These are phyloP conservation scores for Metellina segmentata DNA, from an alignment of 2,888 invertebrate species.

Conservation along the genomic window DNA sequence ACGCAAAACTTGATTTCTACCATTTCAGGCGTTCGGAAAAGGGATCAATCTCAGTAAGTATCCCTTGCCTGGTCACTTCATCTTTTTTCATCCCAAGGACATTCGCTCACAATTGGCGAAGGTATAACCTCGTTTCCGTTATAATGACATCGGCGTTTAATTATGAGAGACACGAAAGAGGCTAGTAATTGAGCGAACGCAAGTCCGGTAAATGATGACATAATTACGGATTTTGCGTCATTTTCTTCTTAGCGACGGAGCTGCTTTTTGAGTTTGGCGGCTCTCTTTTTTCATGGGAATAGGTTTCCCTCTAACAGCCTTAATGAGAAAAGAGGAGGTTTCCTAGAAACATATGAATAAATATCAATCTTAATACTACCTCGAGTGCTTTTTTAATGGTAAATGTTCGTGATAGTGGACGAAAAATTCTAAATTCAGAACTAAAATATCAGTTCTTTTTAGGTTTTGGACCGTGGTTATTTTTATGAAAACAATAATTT, in stretches of 20 bases:
- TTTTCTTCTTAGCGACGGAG: not conserved
- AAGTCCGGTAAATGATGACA: constrained; percentile 40
- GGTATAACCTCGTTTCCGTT: constrained; percentile 10
- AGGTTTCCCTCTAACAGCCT: not conserved
- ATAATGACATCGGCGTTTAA: constrained; percentile 65
- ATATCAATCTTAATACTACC: not conserved
- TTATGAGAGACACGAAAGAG: constrained; percentile 29
- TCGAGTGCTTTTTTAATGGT: too few relatives aligned
- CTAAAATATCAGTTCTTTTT: too few relatives aligned
- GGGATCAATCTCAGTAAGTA: not conserved
- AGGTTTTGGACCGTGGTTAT: too few relatives aligned
- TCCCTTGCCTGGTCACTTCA: not conserved
- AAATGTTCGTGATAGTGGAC: too few relatives aligned
- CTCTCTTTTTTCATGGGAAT: not conserved
- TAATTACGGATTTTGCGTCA: constrained; percentile 50
- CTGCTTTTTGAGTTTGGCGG: not conserved
- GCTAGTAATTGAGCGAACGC: constrained; percentile 42
- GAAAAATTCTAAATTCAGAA: too few relatives aligned
- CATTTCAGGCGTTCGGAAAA: too few relatives aligned
- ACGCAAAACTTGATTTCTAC: too few relatives aligned
- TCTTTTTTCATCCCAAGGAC: not conserved
- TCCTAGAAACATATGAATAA: not conserved
- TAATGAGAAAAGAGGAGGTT: constrained; percentile 7
- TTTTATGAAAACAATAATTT: too few relatives aligned
- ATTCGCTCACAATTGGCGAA: constrained; percentile 34